Evolutionary conservation across 2,797 vertebrate genomes (phyloP).

Genomic region (Manis javanica): DNA sequence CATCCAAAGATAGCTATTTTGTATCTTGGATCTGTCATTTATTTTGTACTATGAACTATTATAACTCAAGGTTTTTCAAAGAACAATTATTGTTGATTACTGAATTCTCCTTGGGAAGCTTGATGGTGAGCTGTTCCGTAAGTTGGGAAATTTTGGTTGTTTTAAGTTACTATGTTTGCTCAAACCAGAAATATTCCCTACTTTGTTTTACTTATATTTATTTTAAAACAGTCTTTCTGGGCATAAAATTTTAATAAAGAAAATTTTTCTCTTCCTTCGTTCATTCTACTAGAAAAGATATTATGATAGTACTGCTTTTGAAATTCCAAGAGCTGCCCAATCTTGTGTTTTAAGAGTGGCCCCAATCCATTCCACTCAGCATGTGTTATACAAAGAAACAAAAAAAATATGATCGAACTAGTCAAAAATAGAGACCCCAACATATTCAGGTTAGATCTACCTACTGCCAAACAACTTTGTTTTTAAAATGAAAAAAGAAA

Average conservation of each 20-base stretch:
- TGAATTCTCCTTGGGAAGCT: neutral
- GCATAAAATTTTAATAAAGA: neutral
- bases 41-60: neutral
- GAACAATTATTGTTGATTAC: neutral
- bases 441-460: neutral
- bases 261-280: neutral
- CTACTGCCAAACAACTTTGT: neutral
- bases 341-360: neutral
- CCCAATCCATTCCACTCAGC: neutral
- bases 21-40: conserved; percentile 1
- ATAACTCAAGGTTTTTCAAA: neutral
- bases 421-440: conserved; percentile 14
- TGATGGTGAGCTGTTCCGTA: neutral
- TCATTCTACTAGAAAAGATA: neutral
- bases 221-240: neutral
- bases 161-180: conserved; percentile 1
- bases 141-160: neutral
- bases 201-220: conserved; percentile 32
- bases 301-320: neutral
- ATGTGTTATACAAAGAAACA: conserved; percentile 41
- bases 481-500: conserved; percentile 7
- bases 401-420: neutral
- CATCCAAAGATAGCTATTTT: conserved; percentile 61
- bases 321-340: neutral
- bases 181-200: neutral